Evolutionary conservation across 2,888 invertebrate genomes (phyloP), one percentile per base, ranked within the genome.

Genomic region (Parapristionchus giblindavisi): DNA sequence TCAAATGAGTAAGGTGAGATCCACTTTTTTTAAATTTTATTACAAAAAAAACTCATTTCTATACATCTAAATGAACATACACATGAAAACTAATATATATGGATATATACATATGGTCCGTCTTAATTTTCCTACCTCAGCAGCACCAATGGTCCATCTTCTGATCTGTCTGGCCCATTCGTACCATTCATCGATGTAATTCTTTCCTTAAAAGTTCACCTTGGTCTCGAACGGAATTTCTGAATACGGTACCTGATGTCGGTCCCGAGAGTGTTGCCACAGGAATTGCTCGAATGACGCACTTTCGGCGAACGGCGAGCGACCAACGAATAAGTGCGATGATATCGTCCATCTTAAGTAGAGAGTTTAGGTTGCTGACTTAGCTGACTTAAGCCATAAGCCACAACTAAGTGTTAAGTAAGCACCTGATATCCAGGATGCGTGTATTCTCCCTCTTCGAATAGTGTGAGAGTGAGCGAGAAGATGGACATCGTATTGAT

Each of bases 401-500:
- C 17, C 17, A 24, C 11, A 56, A 27, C 56, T n/a, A 11, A 56
- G 14, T 24, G 8, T 24, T n/a, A 11, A 8, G 14, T 56, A 8
- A 14, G 27, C 51, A 77, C 77, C 68, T 77, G 78, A 52, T 78
- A 78, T 40, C 78, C 78, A 0, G 78, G 78, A 61, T 78, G 78
- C 1, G 80, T 79, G 74, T 75, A 80, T 29, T 77, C 81, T 27
- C 81, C 78, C 48, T 81, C 78, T 48, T 80, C 83, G 65, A 80
- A 80, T 27, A 85, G 78, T 63, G 81, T 81, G 51, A 85, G 71
- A 11, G 80, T 83, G 29, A 84, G 75, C 3, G 84, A 85, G 76
- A 85, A 84, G 71, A 84, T 83, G 77, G 83, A 83, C 84, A 84
- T 84, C 3, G 85, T 85, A 79, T 85, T 85, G 78, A 84, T 84